Percentiles rank a stretch among this genome's conserved stretches.
phyloP scores from a whole-genome alignment of 2,113 vertebrate species.

The Mormyrus lacerda region DNA sequence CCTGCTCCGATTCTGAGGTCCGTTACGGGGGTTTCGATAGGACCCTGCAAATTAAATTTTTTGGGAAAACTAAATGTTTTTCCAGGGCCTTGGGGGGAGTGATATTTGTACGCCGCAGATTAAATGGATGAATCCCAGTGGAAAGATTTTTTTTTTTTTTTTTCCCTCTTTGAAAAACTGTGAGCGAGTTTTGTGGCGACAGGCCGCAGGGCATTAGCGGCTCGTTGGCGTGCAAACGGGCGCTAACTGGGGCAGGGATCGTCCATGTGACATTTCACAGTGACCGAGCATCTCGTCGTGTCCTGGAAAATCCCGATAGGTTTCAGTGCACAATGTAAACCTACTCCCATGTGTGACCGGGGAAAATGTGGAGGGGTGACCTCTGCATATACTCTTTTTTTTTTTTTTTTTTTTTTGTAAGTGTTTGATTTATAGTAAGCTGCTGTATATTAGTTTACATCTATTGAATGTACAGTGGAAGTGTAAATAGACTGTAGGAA shows the following conservation, averaged over 20 bases:
- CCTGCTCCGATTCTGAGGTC: slow-evolving; percentile 27
- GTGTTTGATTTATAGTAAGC: neutral
- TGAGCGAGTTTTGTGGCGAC: slow-evolving; percentile 1
- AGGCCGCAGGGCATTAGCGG: slow-evolving; percentile 10
- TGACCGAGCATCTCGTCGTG: slow-evolving; percentile 37
- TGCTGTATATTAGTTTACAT: neutral
- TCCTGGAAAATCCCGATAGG: slow-evolving; percentile 58
- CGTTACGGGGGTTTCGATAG: slow-evolving; percentile 27
- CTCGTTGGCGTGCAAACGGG: slow-evolving; percentile 19
- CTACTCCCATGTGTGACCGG: neutral
- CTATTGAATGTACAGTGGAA: no score
- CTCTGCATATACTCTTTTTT: neutral
- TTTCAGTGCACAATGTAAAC: neutral
- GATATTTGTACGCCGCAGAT: slow-evolving; percentile 33
- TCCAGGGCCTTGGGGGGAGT: slow-evolving; percentile 4
- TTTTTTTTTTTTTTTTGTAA: neutral
- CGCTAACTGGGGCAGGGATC: slow-evolving; percentile 45
- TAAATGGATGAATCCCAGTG: neutral
- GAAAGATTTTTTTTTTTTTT: neutral
- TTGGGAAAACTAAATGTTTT: slow-evolving; percentile 28
- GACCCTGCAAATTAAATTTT: slow-evolving; percentile 33
- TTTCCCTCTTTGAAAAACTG: neutral
- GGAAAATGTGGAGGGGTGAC: neutral
- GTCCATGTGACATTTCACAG: slow-evolving; percentile 50
- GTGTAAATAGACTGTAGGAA: neutral